phyloP scores from a whole-genome alignment of 2,113 vertebrate species.

The Callorhinus ursinus region DNA sequence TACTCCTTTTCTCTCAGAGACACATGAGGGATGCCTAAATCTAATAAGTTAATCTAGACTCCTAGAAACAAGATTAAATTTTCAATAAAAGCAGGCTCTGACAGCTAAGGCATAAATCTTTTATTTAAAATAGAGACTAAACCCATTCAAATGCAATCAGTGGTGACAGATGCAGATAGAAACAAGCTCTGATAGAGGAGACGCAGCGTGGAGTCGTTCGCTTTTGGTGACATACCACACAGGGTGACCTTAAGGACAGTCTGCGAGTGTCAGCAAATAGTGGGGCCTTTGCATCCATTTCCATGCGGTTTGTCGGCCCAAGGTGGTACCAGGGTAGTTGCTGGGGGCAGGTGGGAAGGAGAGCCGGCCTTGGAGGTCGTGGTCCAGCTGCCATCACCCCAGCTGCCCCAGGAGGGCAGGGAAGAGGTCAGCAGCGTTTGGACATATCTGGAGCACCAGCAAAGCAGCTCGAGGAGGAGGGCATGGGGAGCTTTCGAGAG shows the following conservation, averaged over 20 bases:
- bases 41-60: constrained; percentile 88
- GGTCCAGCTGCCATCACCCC: background rate
- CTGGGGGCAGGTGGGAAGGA: background rate
- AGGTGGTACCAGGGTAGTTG: constrained; percentile 44
- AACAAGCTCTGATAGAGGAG: constrained; percentile 79
- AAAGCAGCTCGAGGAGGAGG: background rate
- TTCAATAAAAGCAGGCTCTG: constrained; percentile 86
- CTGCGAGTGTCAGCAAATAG: constrained; percentile 74
- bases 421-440: background rate
- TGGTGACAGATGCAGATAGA: constrained; percentile 85
- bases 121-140: constrained; percentile 88
- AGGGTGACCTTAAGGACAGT: constrained; percentile 84
- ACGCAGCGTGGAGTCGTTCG: constrained; percentile 68
- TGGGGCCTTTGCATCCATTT: constrained; percentile 75
- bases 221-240: constrained; percentile 74
- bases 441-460: background rate
- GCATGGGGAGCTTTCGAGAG: background rate
- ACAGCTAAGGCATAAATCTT: constrained; percentile 88
- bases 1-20: constrained; percentile 72
- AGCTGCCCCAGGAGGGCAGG: background rate
- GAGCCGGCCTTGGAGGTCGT: constrained; percentile 51
- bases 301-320: constrained; percentile 63
- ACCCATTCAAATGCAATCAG: constrained; percentile 85
- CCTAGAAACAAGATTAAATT: constrained; percentile 88
- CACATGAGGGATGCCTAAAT: constrained; percentile 82